Conservation (phyloP, 1,140 invertebrate genomes). For the Callitettix versicolor region DNA sequence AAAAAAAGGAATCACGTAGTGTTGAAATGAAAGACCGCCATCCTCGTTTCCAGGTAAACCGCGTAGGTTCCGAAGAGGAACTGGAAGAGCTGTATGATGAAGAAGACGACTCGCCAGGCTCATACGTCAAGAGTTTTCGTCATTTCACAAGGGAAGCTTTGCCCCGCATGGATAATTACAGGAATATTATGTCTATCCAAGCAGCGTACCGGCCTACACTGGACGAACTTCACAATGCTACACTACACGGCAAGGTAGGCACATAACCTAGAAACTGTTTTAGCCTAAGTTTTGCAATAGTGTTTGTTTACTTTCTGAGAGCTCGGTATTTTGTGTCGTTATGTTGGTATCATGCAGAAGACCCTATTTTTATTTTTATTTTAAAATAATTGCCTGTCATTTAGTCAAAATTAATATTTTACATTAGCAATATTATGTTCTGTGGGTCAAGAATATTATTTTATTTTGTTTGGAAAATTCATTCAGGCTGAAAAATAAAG, state of each 20-base stretch:
- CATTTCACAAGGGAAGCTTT: conserved; percentile 85
- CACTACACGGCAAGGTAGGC: conserved; percentile 61
- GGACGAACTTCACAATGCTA: conserved; percentile 86
- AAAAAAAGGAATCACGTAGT: not conserved
- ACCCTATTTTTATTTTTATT: too few species aligned
- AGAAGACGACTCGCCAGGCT: conserved; percentile 47
- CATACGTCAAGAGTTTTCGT: conserved; percentile 70
- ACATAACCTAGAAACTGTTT: not conserved
- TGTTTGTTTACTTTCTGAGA: too few species aligned
- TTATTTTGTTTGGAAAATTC: too few species aligned
- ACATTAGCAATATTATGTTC: too few species aligned
- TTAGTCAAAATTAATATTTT: too few species aligned
- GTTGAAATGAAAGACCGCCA: conserved; percentile 7
- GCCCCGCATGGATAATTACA: conserved; percentile 85
- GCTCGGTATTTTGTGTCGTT: too few species aligned
- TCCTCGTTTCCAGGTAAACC: conserved; percentile 43
- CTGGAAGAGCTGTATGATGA: conserved; percentile 23
- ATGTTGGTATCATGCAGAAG: too few species aligned
- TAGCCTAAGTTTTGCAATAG: too few species aligned
- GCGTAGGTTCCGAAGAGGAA: conserved; percentile 30
- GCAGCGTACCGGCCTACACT: conserved; percentile 83
- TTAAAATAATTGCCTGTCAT: too few species aligned
- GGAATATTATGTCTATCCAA: conserved; percentile 80
- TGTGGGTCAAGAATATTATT: too few species aligned
- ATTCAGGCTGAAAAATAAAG: too few species aligned